Conservation (phyloP, 1,140 invertebrate species). For the Saxidomus purpurata region DNA sequence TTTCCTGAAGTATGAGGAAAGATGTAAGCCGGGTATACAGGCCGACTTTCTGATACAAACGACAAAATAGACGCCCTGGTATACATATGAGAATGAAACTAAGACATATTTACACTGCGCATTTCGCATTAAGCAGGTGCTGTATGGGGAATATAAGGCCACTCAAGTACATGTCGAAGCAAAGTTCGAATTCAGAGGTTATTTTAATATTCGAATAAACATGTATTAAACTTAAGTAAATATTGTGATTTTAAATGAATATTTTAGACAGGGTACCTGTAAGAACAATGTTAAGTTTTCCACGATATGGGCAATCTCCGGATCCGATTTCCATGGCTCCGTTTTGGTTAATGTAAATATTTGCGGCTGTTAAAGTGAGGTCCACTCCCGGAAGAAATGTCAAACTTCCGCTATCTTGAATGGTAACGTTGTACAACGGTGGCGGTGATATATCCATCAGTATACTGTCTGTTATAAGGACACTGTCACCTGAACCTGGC, state of each 20-base stretch:
- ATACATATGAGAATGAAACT: not conserved
- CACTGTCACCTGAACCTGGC: not conserved
- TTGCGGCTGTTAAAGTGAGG: constrained; percentile 15
- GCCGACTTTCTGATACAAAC: no score
- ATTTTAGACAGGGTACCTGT: constrained; percentile 20
- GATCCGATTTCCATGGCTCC: constrained; percentile 35
- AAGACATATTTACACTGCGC: not conserved
- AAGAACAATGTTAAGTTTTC: constrained; percentile 24
- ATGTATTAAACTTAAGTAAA: no score
- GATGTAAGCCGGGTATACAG: no score
- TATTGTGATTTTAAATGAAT: no score
- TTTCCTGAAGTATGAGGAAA: not conserved
- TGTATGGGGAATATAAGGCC: no score
- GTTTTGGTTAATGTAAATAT: constrained; percentile 32
- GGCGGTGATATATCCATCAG: not conserved
- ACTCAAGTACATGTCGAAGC: no score
- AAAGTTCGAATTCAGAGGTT: no score
- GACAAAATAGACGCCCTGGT: no score
- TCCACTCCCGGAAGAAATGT: constrained; percentile 36
- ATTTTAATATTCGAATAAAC: no score
- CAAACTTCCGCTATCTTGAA: constrained; percentile 16
- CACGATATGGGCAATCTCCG: constrained; percentile 46
- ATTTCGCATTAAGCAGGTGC: no score
- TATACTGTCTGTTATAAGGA: not conserved
- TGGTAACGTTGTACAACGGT: not conserved